Conservation (phyloP, 1,140 invertebrate genomes). For the Hyphantria cunea region DNA sequence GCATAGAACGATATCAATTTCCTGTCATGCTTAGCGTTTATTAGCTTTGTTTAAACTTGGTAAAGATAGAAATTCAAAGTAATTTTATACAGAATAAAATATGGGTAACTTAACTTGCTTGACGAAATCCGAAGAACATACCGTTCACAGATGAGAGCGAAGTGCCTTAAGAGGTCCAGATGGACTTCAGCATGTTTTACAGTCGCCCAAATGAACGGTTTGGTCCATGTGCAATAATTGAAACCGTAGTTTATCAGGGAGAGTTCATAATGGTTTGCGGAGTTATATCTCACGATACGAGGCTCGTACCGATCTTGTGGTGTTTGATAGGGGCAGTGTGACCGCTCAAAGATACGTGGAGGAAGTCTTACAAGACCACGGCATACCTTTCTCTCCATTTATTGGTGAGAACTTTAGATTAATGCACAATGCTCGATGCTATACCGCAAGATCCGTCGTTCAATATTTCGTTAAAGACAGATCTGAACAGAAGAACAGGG, state of each 20-base stretch:
- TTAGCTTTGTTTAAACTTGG: too few species aligned
- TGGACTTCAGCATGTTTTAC: too few species aligned
- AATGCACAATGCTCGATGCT: slow-evolving; percentile 19
- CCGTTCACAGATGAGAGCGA: too few species aligned
- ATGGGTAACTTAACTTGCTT: too few species aligned
- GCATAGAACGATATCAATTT: too few species aligned
- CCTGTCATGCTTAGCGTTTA: too few species aligned
- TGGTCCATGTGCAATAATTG: slow-evolving; percentile 21
- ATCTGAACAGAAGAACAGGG: background rate
- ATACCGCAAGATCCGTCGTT: slow-evolving; percentile 11
- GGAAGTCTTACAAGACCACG: slow-evolving; percentile 26
- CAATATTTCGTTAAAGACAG: slow-evolving; percentile 6
- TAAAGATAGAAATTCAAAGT: too few species aligned
- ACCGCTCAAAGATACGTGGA: slow-evolving; percentile 31
- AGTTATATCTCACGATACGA: slow-evolving; percentile 23
- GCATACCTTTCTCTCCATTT: slow-evolving; percentile 14
- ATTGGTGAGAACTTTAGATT: slow-evolving; percentile 13
- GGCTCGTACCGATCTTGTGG: too few species aligned
- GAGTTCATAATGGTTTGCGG: slow-evolving; percentile 35
- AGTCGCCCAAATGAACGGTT: too few species aligned
- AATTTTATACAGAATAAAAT: too few species aligned
- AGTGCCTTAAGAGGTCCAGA: too few species aligned
- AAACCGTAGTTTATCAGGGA: slow-evolving; percentile 31
- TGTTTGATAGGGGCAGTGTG: slow-evolving; percentile 31
- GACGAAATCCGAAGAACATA: too few species aligned